These are phyloP conservation scores for Heteromurus nitidus DNA, from an alignment of 2,888 invertebrate species.

Conservation along the genomic window DNA sequence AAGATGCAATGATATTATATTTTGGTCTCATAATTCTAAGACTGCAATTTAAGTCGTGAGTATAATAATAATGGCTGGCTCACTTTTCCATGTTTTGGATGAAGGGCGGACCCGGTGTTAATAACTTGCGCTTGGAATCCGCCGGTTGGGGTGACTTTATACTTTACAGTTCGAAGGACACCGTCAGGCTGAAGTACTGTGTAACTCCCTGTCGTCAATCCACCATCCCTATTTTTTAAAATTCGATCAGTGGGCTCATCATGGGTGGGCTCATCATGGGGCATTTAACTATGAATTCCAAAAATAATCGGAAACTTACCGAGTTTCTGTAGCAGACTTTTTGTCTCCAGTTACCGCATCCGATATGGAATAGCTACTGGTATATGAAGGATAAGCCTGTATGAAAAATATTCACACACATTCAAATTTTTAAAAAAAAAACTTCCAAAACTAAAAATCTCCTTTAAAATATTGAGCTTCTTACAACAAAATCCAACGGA, in stretches of 20 bases:
- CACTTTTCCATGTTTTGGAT: too few species aligned
- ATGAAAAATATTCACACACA: too few species aligned
- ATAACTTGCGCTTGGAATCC: constrained; percentile 58
- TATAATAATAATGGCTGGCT: too few species aligned
- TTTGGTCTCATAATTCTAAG: too few species aligned
- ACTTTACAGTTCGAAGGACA: constrained; percentile 43
- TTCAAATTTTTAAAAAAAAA: neutral
- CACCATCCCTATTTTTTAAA: constrained; percentile 54
- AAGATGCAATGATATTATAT: too few species aligned
- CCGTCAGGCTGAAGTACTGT: constrained; percentile 47
- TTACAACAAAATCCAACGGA: neutral
- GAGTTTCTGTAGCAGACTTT: constrained; percentile 34
- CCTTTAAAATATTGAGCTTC: neutral
- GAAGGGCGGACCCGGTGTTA: constrained; percentile 47
- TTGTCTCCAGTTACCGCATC: constrained; percentile 64
- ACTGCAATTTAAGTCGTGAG: too few species aligned
- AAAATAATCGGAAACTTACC: too few species aligned
- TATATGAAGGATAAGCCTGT: constrained; percentile 55
- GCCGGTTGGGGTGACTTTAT: constrained; percentile 19
- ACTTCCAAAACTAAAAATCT: neutral
- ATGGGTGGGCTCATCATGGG: too few species aligned
- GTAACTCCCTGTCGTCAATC: constrained; percentile 51
- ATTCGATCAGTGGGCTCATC: too few species aligned
- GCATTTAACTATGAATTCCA: too few species aligned
- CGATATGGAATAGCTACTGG: constrained; percentile 49